Percentiles rank a stretch among this genome's conserved stretches.
Conservation (phyloP, 2,797 vertebrate genomes). For the Gymnopithys bicolor region DNA sequence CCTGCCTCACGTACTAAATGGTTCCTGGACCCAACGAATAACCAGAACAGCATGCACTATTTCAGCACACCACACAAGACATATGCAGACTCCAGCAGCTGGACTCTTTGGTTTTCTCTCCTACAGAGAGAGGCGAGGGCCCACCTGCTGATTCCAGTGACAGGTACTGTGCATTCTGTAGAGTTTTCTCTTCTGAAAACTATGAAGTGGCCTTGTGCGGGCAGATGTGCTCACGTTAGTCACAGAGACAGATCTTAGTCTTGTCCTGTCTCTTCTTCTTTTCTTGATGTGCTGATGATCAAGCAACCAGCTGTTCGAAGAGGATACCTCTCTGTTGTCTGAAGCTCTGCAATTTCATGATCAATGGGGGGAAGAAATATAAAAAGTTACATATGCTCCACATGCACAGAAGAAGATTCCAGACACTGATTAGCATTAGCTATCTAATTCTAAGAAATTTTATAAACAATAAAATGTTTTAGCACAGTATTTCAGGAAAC, state of each 20-base stretch:
- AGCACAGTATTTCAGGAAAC: background rate
- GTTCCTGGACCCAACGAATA: background rate
- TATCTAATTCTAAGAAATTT: background rate
- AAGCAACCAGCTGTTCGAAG: conserved; percentile 70
- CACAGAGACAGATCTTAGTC: conserved; percentile 70
- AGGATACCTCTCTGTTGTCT: conserved; percentile 74
- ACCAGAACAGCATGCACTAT: background rate
- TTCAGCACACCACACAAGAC: background rate
- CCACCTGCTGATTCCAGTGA: conserved; percentile 77
- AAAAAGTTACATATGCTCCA: background rate
- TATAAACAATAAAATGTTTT: background rate
- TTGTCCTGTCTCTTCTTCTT: conserved; percentile 77
- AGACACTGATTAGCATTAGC: background rate
- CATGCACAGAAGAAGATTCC: background rate
- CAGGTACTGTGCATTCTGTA: conserved; percentile 78
- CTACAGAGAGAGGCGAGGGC: background rate
- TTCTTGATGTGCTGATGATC: conserved; percentile 81
- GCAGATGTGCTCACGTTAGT: conserved; percentile 82
- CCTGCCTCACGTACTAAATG: background rate
- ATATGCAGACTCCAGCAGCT: background rate
- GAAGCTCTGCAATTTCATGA: conserved; percentile 74
- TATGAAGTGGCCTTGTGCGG: conserved; percentile 86
- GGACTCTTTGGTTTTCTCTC: conserved; percentile 4
- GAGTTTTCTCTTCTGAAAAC: conserved; percentile 88
- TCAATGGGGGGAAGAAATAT: conserved; percentile 15